phyloP scores from a whole-genome alignment of 1,140 invertebrate species.

The Teleogryllus occipitalis region DNA sequence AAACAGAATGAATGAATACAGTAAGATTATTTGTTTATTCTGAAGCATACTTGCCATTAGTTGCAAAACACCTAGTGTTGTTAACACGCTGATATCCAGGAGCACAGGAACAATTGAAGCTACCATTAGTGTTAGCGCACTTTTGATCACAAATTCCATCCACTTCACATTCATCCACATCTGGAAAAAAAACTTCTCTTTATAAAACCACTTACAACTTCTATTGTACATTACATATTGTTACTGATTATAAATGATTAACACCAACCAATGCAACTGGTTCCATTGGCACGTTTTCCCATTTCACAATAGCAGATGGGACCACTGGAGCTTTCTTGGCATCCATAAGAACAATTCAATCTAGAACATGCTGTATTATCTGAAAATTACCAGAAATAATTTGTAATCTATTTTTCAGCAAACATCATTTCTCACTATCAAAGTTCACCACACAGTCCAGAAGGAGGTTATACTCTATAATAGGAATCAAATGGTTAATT shows the following conservation, averaged over 20 bases:
- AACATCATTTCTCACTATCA: too few relatives aligned
- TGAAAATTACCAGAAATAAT: neutral
- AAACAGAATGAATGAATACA: too few relatives aligned
- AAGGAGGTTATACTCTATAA: too few relatives aligned
- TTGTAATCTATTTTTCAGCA: too few relatives aligned
- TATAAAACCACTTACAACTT: conserved; percentile 8
- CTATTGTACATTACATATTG: neutral
- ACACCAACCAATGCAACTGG: neutral
- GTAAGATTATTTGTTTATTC: too few relatives aligned
- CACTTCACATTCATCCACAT: conserved; percentile 63
- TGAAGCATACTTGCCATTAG: conserved; percentile 51
- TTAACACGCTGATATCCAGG: conserved; percentile 56
- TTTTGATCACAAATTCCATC: conserved; percentile 70
- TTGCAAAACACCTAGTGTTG: conserved; percentile 47
- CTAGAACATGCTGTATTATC: neutral
- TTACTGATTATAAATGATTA: neutral
- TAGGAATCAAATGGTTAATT: too few relatives aligned
- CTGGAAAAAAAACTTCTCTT: conserved; percentile 38
- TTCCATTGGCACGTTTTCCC: neutral
- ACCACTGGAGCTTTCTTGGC: neutral
- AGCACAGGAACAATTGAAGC: conserved; percentile 66
- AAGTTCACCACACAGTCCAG: too few relatives aligned
- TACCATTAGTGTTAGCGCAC: conserved; percentile 63
- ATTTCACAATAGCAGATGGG: neutral
- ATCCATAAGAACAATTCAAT: neutral